A percentile compares a stretch with the other conserved stretches of the same genome.
phyloP scores from a whole-genome alignment of 2,888 invertebrate species.

The Lithophane leautieri region DNA sequence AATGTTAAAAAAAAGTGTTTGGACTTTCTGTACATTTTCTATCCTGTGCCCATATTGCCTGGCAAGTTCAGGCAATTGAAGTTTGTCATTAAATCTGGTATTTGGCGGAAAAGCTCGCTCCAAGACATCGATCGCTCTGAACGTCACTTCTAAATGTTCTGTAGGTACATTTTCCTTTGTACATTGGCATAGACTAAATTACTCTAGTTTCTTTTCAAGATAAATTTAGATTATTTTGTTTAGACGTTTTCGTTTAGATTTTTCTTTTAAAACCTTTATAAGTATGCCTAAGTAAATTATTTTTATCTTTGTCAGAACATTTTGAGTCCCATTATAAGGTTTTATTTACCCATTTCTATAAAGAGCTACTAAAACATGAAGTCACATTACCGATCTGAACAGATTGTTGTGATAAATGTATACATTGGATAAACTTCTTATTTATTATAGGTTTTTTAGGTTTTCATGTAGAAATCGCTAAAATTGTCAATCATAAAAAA shows the following conservation, averaged over 20 bases:
- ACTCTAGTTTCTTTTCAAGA: conserved; percentile 9
- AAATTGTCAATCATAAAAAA: conserved; percentile 6
- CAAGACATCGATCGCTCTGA: conserved; percentile 35
- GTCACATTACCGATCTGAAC: neutral
- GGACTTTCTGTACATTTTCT: neutral
- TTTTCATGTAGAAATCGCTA: neutral
- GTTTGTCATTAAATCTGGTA: conserved; percentile 31
- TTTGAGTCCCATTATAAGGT: neutral
- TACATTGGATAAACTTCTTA: too few relatives aligned
- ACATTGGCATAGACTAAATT: neutral
- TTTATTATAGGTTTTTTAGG: neutral
- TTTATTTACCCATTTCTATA: neutral
- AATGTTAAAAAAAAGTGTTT: neutral
- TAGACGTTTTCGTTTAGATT: too few relatives aligned
- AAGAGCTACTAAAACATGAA: neutral
- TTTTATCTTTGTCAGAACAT: neutral
- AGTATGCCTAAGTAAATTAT: too few relatives aligned
- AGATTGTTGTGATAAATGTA: neutral
- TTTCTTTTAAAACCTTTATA: too few relatives aligned
- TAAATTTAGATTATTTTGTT: too few relatives aligned
- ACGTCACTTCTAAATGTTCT: conserved; percentile 13
- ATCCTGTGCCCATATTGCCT: conserved; percentile 10
- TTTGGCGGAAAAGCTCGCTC: conserved; percentile 46
- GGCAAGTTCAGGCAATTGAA: conserved; percentile 40
- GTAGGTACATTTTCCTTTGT: conserved; percentile 26